Base-by-base conservation (phyloP, 1,140 invertebrate genomes). In the Zaprionus vittiger region DNA sequence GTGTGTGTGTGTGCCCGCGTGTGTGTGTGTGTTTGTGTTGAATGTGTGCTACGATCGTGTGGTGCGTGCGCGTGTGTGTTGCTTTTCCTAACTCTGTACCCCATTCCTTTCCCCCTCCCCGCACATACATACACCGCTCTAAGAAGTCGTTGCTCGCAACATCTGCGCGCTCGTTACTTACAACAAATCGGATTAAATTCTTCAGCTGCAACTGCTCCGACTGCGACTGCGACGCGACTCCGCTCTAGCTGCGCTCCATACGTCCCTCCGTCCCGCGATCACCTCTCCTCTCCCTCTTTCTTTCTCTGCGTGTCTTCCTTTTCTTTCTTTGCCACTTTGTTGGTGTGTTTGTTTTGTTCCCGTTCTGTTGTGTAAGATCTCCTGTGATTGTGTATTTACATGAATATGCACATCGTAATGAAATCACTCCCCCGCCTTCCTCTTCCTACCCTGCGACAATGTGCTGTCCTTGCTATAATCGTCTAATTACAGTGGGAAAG, bases 141-240 rank as follows among this genome's bases (percentile, higher is more conserved):
- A 20, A 34, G 70, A 70, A 63, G 57, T 71, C 73, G 60, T 71
- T 64, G 67, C 64, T 69, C 55, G 47, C 71, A 67, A 77, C 70
- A 77, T 77, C 74, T 77, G 69, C 70, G 69, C 63, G 74, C 74
- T 77, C 70, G 74, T 77, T 77, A 77, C 74, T 73, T 78, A 78
- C 66, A 67, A 80, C 75, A 81, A 79, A 81, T 79, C 72, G 79
- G 79, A 81, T 75, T 79, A 79, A 81, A 79, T 75, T 81, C 79
- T 81, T 79, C 76, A 78, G 66, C 72, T 75, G 75, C 78, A 76
- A 67, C 63, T 70, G 66, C 63, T 57, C 38, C 59, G 47, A 52
- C 47, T 9, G 47, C 59, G 47, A 52, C 47, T 7, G 47, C 47
- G 47, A 49, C 47, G 47, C 47, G 47, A 52, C 47, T 75, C 44